Evolutionary conservation across 2,888 invertebrate genomes (phyloP).

Genomic region (Hydrotaea cyrtoneurina): DNA sequence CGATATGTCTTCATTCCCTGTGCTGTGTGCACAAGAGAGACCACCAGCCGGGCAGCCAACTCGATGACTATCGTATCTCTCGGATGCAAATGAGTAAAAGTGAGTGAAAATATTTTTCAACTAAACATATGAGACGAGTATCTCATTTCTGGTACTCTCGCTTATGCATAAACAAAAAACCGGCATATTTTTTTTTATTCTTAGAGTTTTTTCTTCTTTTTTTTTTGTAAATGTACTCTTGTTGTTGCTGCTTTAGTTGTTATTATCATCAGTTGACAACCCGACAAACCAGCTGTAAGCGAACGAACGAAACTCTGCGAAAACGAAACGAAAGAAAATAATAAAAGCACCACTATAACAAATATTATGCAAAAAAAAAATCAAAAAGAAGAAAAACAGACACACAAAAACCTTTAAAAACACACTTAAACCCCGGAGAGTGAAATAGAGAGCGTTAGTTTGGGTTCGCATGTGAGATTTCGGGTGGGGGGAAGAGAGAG

Average conservation of each 20-base stretch:
- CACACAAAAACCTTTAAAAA: neutral
- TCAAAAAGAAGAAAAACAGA: too few relatives aligned
- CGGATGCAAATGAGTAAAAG: neutral
- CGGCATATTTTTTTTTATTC: slow-evolving; percentile 55
- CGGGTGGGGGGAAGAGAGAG: neutral
- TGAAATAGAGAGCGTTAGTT: neutral
- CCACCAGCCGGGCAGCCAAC: neutral
- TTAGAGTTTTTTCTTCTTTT: slow-evolving; percentile 30
- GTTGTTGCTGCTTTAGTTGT: slow-evolving; percentile 50
- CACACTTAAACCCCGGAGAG: neutral
- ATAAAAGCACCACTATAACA: neutral
- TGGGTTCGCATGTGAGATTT: neutral
- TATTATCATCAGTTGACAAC: slow-evolving; percentile 64
- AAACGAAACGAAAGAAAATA: slow-evolving; percentile 10
- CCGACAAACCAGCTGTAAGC: slow-evolving; percentile 65
- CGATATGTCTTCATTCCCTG: neutral
- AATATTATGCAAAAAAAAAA: slow-evolving; percentile 38
- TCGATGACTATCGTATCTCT: too few relatives aligned
- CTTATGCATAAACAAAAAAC: slow-evolving; percentile 42
- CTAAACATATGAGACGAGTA: too few relatives aligned
- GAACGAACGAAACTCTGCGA: slow-evolving; percentile 43
- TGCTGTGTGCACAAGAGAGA: neutral
- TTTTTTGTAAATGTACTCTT: slow-evolving; percentile 12
- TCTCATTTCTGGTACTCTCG: neutral
- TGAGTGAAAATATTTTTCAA: neutral